Evolutionary conservation across 2,888 invertebrate genomes (phyloP).

Genomic region (Acleris laterana): DNA sequence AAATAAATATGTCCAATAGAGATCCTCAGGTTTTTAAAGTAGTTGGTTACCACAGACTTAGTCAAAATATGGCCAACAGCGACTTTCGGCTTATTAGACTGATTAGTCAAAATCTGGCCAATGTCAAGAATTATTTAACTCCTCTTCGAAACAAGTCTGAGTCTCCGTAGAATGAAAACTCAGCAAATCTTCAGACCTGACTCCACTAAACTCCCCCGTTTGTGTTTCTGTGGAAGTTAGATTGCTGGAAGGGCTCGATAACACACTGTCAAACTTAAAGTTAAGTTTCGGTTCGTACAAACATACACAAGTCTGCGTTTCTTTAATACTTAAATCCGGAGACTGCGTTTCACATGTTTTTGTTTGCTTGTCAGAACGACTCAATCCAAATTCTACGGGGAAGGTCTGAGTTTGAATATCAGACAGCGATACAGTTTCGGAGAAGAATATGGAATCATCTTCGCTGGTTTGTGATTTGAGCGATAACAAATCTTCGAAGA

Average conservation of each 20-base stretch:
- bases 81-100: too few species aligned
- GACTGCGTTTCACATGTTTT: constrained; percentile 62
- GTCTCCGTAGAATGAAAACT: constrained; percentile 66
- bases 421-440: constrained; percentile 65
- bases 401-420: constrained; percentile 77
- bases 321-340: constrained; percentile 69
- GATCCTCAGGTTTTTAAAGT: too few species aligned
- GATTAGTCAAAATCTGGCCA: constrained; percentile 39
- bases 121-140: constrained; percentile 50
- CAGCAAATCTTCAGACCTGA: constrained; percentile 58
- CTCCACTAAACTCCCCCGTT: constrained; percentile 52
- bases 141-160: constrained; percentile 66
- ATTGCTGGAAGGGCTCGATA: constrained; percentile 57
- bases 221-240: constrained; percentile 70
- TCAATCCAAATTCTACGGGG: constrained; percentile 67
- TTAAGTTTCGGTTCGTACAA: constrained; percentile 58
- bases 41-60: too few species aligned
- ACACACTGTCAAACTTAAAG: constrained; percentile 59
- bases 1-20: too few species aligned
- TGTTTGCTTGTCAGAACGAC: constrained; percentile 65
- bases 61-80: too few species aligned
- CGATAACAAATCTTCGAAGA: constrained; percentile 66
- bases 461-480: constrained; percentile 68
- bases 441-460: constrained; percentile 64
- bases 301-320: constrained; percentile 73